These are phyloP conservation scores for Idaea dimidiata DNA, from an alignment of 2,888 invertebrate species.

Conservation along the genomic window DNA sequence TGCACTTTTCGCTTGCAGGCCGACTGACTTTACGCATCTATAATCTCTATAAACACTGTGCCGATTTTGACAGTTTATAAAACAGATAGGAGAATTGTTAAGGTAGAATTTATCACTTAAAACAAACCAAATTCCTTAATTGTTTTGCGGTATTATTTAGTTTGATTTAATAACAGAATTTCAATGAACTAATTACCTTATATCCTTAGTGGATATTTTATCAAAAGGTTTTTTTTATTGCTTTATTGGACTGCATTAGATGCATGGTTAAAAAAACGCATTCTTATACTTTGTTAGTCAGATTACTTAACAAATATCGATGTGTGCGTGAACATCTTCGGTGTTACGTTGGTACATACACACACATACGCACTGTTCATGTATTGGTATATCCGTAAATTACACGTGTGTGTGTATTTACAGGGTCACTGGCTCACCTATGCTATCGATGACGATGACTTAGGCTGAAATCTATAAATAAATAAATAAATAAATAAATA, in stretches of 20 bases:
- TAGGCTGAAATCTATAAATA: too few relatives aligned
- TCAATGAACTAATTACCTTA: too few relatives aligned
- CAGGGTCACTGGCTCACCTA: background rate
- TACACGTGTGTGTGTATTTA: constrained; percentile 1
- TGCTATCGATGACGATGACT: too few relatives aligned
- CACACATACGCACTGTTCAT: constrained; percentile 21
- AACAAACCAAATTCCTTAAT: background rate
- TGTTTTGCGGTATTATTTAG: too few relatives aligned
- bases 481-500: too few relatives aligned
- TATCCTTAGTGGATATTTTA: too few relatives aligned
- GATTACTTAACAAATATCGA: constrained; percentile 48
- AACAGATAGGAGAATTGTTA: background rate
- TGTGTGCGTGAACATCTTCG: background rate
- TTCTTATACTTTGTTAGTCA: background rate
- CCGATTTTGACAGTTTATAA: background rate
- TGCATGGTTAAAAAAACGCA: background rate
- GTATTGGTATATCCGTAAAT: constrained; percentile 32
- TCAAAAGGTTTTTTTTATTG: background rate
- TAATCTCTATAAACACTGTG: background rate
- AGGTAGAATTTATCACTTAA: background rate
- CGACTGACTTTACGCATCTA: background rate
- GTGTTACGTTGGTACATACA: constrained; percentile 23
- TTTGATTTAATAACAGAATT: too few relatives aligned
- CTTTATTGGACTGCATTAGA: background rate
- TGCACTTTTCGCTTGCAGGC: background rate